Conservation (phyloP, 2,113 vertebrate species). For the Zootoca vivipara region DNA sequence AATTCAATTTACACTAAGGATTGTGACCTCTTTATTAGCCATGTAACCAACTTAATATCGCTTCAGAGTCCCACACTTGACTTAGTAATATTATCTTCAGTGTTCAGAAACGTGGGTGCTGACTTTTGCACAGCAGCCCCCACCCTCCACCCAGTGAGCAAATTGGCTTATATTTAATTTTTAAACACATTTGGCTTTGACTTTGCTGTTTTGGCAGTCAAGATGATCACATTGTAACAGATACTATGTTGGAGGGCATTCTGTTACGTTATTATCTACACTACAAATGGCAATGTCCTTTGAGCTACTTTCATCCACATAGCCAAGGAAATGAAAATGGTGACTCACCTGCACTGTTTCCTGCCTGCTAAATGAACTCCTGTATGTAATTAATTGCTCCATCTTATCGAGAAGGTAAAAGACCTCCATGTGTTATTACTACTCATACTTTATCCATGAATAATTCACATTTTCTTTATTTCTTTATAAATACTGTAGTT, state of each 20-base stretch:
- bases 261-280: conserved; percentile 43
- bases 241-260: conserved; percentile 51
- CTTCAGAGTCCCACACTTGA: conserved; percentile 50
- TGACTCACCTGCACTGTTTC: conserved; percentile 16
- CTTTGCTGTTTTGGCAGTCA: conserved; percentile 37
- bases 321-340: conserved; percentile 35
- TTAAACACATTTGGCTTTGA: conserved; percentile 28
- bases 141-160: conserved; percentile 28
- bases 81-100: conserved; percentile 49
- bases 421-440: conserved; percentile 28
- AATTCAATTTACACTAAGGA: conserved; percentile 38
- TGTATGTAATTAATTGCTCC: conserved; percentile 7
- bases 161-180: conserved; percentile 31
- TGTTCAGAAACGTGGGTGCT: conserved; percentile 39
- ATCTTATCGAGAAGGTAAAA: conserved; percentile 36
- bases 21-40: conserved; percentile 33
- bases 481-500: not conserved
- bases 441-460: conserved; percentile 10
- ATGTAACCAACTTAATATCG: conserved; percentile 42
- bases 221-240: conserved; percentile 37
- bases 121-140: conserved; percentile 61
- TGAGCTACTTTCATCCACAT: conserved; percentile 44
- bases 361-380: conserved; percentile 26
- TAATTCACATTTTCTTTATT: conserved; percentile 10
- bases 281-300: conserved; percentile 54